Evolutionary conservation across 1,140 invertebrate species (phyloP).

Genomic region (Anoplolepis gracilipes): DNA sequence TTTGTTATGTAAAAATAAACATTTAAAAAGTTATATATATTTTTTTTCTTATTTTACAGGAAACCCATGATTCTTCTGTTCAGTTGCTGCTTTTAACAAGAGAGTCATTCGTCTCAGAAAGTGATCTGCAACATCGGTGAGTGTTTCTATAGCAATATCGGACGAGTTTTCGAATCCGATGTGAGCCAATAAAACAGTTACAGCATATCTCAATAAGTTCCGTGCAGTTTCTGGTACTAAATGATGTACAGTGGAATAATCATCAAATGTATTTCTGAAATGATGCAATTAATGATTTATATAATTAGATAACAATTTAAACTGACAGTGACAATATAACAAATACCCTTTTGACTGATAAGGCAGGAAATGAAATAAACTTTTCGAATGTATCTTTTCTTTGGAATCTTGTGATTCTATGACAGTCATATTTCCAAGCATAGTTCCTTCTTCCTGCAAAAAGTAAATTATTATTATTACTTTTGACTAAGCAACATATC

Average conservation of each 20-base stretch:
- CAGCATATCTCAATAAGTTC: slow-evolving; percentile 81
- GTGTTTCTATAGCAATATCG: slow-evolving; percentile 86
- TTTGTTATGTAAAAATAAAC: not conserved
- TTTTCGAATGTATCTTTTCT: slow-evolving; percentile 63
- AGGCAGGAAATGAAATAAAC: slow-evolving; percentile 75
- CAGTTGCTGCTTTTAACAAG: slow-evolving; percentile 85
- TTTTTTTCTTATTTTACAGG: slow-evolving; percentile 83
- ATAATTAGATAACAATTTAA: not conserved
- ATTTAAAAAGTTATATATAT: not conserved
- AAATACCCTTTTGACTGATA: slow-evolving; percentile 73
- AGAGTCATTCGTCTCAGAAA: slow-evolving; percentile 86
- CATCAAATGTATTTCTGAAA: slow-evolving; percentile 65
- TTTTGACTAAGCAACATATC: not conserved
- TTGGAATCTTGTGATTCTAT: slow-evolving; percentile 72
- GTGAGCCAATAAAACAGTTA: slow-evolving; percentile 83
- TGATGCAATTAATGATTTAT: slow-evolving; percentile 10
- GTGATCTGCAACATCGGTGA: slow-evolving; percentile 86
- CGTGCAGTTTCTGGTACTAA: slow-evolving; percentile 78
- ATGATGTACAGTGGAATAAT: slow-evolving; percentile 69
- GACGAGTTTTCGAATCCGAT: slow-evolving; percentile 85
- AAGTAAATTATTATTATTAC: slow-evolving; percentile 17
- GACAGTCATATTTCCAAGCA: slow-evolving; percentile 76
- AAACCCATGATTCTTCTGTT: slow-evolving; percentile 86
- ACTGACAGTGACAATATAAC: not conserved
- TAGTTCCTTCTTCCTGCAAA: slow-evolving; percentile 78